phyloP scores from a whole-genome alignment of 2,888 invertebrate genomes.

The Cephonodes hylas region DNA sequence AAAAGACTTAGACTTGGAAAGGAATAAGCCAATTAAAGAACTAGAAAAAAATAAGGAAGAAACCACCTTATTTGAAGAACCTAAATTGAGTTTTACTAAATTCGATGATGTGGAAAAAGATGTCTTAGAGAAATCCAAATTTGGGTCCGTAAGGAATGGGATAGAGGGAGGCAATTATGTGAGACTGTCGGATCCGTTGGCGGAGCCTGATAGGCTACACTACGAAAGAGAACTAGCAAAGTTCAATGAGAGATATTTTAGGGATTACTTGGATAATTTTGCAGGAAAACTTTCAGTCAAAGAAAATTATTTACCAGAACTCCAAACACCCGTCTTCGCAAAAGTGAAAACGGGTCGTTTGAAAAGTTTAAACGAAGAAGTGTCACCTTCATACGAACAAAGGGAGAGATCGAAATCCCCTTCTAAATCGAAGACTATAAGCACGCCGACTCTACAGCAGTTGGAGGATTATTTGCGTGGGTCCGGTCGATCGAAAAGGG shows the following conservation, averaged over 20 bases:
- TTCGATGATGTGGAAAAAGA: conserved; percentile 57
- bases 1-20: conserved; percentile 62
- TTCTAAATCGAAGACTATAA: conserved; percentile 59
- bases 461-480: conserved; percentile 72
- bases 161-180: conserved; percentile 68
- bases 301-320: conserved; percentile 71
- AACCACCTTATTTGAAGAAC: conserved; percentile 46
- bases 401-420: conserved; percentile 60
- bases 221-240: conserved; percentile 72
- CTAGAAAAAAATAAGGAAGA: conserved; percentile 42
- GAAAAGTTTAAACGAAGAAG: conserved; percentile 63
- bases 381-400: conserved; percentile 61
- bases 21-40: conserved; percentile 40
- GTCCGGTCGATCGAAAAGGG: conserved; percentile 56
- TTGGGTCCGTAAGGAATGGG: conserved; percentile 69
- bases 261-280: conserved; percentile 64
- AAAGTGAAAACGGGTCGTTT: conserved; percentile 68
- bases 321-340: conserved; percentile 73
- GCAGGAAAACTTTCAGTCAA: conserved; percentile 61
- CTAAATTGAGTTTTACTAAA: conserved; percentile 51
- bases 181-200: conserved; percentile 63
- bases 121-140: conserved; percentile 65
- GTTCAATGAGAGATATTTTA: conserved; percentile 70
- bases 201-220: conserved; percentile 60
- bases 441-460: conserved; percentile 73